Conservation (phyloP, 2,113 vertebrate species). For the Neogobius melanostomus region DNA sequence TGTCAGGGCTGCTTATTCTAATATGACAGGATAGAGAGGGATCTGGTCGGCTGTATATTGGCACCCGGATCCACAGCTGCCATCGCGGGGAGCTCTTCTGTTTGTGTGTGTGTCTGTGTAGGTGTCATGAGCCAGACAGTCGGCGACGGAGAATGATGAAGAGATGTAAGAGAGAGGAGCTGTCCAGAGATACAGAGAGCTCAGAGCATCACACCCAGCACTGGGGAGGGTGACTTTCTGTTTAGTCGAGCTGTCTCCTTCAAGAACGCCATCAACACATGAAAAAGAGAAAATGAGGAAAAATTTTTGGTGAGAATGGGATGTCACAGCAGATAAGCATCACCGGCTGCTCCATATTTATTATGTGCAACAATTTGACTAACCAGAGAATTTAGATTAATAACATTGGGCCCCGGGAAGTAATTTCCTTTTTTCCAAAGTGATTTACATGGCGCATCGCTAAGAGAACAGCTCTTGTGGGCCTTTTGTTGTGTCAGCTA, state of each 20-base stretch:
- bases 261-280: slow-evolving; percentile 71
- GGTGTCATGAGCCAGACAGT: slow-evolving; percentile 65
- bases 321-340: slow-evolving; percentile 82
- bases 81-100: slow-evolving; percentile 54
- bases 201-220: slow-evolving; percentile 18
- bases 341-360: slow-evolving; percentile 91
- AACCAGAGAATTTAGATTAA: slow-evolving; percentile 98
- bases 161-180: slow-evolving; percentile 67
- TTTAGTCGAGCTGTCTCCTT: slow-evolving; percentile 80
- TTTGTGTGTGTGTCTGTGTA: slow-evolving; percentile 20
- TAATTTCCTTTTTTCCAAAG: slow-evolving; percentile 97
- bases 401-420: slow-evolving; percentile 92
- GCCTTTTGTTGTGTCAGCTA: slow-evolving; percentile 87
- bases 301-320: slow-evolving; percentile 70
- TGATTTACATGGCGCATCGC: slow-evolving; percentile 94
- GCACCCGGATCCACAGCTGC: slow-evolving; percentile 71
- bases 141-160: slow-evolving; percentile 71
- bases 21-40: slow-evolving; percentile 75
- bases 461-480: slow-evolving; percentile 82
- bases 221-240: slow-evolving; percentile 59
- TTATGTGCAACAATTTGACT: slow-evolving; percentile 94
- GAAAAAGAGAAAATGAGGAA: slow-evolving; percentile 60
- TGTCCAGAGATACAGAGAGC: slow-evolving; percentile 53
- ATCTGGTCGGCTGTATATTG: slow-evolving; percentile 71
- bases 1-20: slow-evolving; percentile 78